Evolutionary conservation across 1,140 invertebrate species (phyloP), one percentile per base, ranked within the genome.

Genomic region (Drosophila nebulosa): DNA sequence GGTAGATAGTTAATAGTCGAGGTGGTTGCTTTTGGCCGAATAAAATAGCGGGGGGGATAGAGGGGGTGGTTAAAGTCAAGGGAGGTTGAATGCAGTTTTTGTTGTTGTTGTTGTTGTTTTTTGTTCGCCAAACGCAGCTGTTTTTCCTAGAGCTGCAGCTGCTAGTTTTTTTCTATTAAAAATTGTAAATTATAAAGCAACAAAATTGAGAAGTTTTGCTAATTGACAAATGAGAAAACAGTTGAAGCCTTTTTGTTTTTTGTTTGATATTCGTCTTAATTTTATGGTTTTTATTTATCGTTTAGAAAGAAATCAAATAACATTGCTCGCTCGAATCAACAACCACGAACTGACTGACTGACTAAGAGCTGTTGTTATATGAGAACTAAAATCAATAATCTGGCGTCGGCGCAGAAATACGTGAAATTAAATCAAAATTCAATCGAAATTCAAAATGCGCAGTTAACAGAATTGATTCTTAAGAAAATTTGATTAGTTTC

Each of bases 61-160:
- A 18, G 26, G 18, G 52, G 52, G 26, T 55, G 30, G 35, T 58
- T 58, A 12, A 46, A 46, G 16, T 46, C 39, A 46, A 21, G 42
- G 60, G 59, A 46, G 64, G 56, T 74, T 36, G 55, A 32, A 30
- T 80, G 81, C 80, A 86, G 81, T 85, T 78, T 81, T 69, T 66
- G 80, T 64, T 74, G 53, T 42, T 26, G 50, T 56, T 70, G 59
- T 77, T 32, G 2, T 32, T n/a, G 6, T 81, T 66, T 78, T 84
- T 79, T 79, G 53, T 79, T 79, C 86, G 68, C 73, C 73, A 77
- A 22, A 60, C 70, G 80, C 80, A 85, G 80, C 80, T 85, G 80
- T 81, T 85, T 66, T 65, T 16, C 26, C 50, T 65, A 46, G 32
- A 53, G 46, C 42, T 76, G 64, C 57, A 79, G 60, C 64, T 63